Evolutionary conservation across 92 coral and sea anemone species (phyloP).

Genomic region (Palythoa heliodiscus): DNA sequence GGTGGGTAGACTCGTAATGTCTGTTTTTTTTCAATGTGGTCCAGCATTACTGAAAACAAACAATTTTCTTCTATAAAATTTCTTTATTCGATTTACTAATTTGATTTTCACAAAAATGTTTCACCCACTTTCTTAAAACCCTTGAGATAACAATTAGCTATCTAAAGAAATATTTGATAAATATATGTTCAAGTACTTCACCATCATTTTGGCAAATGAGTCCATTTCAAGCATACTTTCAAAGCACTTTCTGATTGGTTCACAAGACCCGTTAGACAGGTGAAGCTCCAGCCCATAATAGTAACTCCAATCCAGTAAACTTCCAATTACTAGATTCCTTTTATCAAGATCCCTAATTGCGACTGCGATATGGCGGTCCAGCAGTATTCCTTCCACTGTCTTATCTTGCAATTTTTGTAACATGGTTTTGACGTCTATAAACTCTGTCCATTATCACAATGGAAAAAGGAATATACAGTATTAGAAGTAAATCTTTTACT

Average conservation of each 20-base stretch:
- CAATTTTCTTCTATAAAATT: too few species aligned
- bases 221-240: constrained; percentile 19
- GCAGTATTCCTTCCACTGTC: constrained; percentile 67
- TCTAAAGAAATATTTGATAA: neutral
- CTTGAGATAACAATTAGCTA: neutral
- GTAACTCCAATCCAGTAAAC: constrained; percentile 61
- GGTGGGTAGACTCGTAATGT: too few species aligned
- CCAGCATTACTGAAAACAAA: too few species aligned
- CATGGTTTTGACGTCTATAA: constrained; percentile 55
- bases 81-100: too few species aligned
- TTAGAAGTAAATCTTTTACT: too few species aligned
- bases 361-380: constrained; percentile 83
- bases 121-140: too few species aligned
- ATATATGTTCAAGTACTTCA: neutral
- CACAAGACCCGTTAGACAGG: constrained; percentile 35
- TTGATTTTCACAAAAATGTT: too few species aligned
- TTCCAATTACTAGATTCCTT: constrained; percentile 69
- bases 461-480: neutral
- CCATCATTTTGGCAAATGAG: constrained; percentile 30
- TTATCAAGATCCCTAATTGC: constrained; percentile 39
- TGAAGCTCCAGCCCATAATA: constrained; percentile 60
- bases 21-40: too few species aligned
- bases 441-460: constrained; percentile 29
- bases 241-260: constrained; percentile 21
- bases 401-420: constrained; percentile 18